A percentile compares a stretch with the other conserved stretches of the same genome.
Evolutionary conservation across 2,888 invertebrate species (phyloP).

Genomic region (Xestobium rufovillosum): DNA sequence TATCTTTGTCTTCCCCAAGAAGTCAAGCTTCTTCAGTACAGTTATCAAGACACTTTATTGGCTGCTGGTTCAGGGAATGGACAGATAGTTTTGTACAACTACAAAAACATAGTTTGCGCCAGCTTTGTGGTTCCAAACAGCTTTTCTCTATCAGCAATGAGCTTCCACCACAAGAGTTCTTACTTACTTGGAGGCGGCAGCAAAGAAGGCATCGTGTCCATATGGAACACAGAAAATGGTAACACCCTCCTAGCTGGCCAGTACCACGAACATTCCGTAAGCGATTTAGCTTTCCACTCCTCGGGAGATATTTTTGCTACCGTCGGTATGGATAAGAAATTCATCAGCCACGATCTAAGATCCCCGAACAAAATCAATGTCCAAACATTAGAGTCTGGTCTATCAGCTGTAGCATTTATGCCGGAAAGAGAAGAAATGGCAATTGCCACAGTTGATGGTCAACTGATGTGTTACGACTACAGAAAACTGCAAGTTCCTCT

Average conservation of each 20-base stretch:
- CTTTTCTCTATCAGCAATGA: conserved; percentile 23
- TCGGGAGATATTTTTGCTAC: conserved; percentile 22
- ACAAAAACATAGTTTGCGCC: conserved; percentile 20
- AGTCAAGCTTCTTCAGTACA: conserved; percentile 31
- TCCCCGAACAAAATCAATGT: conserved; percentile 15
- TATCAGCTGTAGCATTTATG: conserved; percentile 25
- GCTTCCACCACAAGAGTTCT: conserved; percentile 21
- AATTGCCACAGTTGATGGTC: conserved; percentile 25
- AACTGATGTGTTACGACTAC: conserved; percentile 27
- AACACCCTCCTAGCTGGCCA: conserved; percentile 14
- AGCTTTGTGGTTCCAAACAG: conserved; percentile 26
- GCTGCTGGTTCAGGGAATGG: conserved; percentile 24
- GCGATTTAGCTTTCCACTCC: conserved; percentile 25
- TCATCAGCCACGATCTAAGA: conserved; percentile 26
- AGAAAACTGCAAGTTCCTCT: conserved; percentile 26
- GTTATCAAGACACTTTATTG: conserved; percentile 28
- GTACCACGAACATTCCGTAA: conserved; percentile 22
- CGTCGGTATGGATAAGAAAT: conserved; percentile 27
- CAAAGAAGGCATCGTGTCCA: conserved; percentile 24
- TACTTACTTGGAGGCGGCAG: conserved; percentile 25
- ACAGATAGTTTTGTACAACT: conserved; percentile 24
- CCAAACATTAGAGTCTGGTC: conserved; percentile 23
- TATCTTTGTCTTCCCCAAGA: conserved; percentile 23
- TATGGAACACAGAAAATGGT: conserved; percentile 26
- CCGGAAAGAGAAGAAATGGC: conserved; percentile 25